Evolutionary conservation across 2,797 vertebrate genomes (phyloP).

Genomic region (Leptoclinus maculatus): DNA sequence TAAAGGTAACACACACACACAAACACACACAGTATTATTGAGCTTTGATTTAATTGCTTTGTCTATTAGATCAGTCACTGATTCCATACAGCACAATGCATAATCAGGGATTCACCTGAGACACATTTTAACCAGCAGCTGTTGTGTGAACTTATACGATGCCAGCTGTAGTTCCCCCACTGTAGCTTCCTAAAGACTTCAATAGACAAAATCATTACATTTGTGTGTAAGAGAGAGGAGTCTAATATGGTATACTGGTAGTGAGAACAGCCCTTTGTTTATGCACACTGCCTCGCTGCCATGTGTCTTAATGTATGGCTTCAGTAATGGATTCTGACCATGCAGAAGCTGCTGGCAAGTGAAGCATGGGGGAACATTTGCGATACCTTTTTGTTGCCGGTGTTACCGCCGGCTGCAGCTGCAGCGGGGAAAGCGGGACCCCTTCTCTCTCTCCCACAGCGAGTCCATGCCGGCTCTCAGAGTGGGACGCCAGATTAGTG

Average conservation of each 20-base stretch:
- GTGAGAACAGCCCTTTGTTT: constrained; percentile 19
- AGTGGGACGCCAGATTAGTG: constrained; percentile 45
- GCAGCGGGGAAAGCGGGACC: constrained; percentile 27
- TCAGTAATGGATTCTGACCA: constrained; percentile 44
- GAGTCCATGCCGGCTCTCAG: constrained; percentile 37
- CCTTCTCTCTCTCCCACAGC: constrained; percentile 41
- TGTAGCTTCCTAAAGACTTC: neutral
- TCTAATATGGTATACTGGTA: neutral
- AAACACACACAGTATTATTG: too few relatives aligned
- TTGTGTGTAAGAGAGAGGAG: constrained; percentile 7
- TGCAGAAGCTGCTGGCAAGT: constrained; percentile 49
- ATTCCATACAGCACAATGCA: neutral
- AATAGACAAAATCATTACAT: neutral
- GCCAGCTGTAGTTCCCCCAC: neutral
- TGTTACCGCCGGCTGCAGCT: constrained; percentile 56
- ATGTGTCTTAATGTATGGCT: constrained; percentile 23
- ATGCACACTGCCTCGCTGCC: constrained; percentile 26
- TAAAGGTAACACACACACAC: neutral
- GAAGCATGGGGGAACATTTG: constrained; percentile 52
- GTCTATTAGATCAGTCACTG: neutral
- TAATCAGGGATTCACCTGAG: neutral
- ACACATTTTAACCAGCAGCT: neutral
- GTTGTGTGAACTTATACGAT: neutral
- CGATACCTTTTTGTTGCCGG: constrained; percentile 58
- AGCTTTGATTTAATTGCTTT: neutral